These are phyloP conservation scores for Mythimna ferrago DNA, from an alignment of 2,888 invertebrate genomes.

Conservation along the genomic window DNA sequence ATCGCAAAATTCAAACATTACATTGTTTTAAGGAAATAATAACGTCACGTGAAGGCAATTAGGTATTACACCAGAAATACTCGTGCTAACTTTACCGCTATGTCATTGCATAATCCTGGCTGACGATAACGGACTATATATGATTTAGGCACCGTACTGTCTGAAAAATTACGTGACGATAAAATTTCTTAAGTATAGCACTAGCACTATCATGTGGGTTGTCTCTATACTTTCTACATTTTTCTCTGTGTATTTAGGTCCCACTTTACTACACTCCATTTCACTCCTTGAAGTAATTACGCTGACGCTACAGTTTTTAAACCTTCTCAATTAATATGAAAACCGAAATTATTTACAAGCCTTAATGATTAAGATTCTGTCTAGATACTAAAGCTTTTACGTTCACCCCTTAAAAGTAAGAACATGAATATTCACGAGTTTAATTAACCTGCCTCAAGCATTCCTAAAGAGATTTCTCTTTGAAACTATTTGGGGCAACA, in stretches of 20 bases:
- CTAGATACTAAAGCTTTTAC: constrained; percentile 54
- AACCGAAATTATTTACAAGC: constrained; percentile 42
- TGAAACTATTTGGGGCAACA: constrained; percentile 53
- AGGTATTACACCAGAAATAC: constrained; percentile 33
- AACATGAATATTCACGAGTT: constrained; percentile 61
- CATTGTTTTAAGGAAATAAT: constrained; percentile 73
- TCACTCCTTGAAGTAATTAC: background rate
- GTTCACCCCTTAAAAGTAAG: constrained; percentile 61
- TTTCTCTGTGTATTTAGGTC: background rate
- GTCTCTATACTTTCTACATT: background rate
- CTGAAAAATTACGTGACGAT: constrained; percentile 20
- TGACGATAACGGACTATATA: constrained; percentile 42
- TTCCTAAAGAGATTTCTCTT: constrained; percentile 58
- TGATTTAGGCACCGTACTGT: constrained; percentile 50
- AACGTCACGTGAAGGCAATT: constrained; percentile 69
- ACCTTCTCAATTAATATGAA: constrained; percentile 11
- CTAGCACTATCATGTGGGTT: background rate
- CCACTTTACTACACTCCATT: background rate
- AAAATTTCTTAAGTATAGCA: background rate
- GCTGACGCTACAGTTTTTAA: constrained; percentile 5
- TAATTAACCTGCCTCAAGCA: constrained; percentile 54
- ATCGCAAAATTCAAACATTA: constrained; percentile 60
- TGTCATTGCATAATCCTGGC: constrained; percentile 51
- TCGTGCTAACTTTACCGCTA: constrained; percentile 57
- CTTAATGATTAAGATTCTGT: constrained; percentile 51